These are phyloP conservation scores for Muraenolepis orangiensis DNA, from an alignment of 2,797 vertebrate genomes.

Conservation along the genomic window DNA sequence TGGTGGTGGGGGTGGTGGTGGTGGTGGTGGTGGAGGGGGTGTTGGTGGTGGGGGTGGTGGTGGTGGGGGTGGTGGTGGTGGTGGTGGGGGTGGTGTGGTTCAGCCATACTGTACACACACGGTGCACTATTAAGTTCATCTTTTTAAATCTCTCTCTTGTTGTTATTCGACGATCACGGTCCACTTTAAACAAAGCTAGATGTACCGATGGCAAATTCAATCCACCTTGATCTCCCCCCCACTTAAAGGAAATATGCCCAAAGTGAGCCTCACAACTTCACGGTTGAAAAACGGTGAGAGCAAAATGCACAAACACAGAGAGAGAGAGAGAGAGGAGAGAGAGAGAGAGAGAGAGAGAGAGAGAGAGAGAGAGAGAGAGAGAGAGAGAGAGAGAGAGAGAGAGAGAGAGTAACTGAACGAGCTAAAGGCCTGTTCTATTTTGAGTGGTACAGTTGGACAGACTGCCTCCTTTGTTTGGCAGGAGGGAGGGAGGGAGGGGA, in stretches of 20 bases:
- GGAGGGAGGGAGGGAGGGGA: conserved; percentile 1
- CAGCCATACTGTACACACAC: neutral
- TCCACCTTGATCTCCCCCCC: conserved; percentile 13
- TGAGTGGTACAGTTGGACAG: conserved; percentile 7
- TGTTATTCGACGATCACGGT: conserved; percentile 18
- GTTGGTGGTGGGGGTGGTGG: neutral
- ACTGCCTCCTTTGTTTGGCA: conserved; percentile 24
- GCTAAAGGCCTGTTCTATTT: conserved; percentile 7
- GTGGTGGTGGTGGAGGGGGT: neutral
- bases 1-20: too few species aligned
- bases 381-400: conserved; percentile 8
- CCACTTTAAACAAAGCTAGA: conserved; percentile 16
- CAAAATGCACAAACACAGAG: neutral
- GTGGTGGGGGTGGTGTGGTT: neutral
- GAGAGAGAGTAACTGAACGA: conserved; percentile 33
- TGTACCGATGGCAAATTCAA: conserved; percentile 2
- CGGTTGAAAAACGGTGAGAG: neutral
- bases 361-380: neutral
- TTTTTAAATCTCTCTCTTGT: neutral
- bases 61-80: neutral
- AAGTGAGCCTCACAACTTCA: conserved; percentile 20
- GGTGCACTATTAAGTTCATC: conserved; percentile 26
- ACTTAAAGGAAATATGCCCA: conserved; percentile 35
- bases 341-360: neutral
- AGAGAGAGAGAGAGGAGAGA: neutral